Evolutionary conservation across 1,140 invertebrate species (phyloP).

Genomic region (Linepithema humile): DNA sequence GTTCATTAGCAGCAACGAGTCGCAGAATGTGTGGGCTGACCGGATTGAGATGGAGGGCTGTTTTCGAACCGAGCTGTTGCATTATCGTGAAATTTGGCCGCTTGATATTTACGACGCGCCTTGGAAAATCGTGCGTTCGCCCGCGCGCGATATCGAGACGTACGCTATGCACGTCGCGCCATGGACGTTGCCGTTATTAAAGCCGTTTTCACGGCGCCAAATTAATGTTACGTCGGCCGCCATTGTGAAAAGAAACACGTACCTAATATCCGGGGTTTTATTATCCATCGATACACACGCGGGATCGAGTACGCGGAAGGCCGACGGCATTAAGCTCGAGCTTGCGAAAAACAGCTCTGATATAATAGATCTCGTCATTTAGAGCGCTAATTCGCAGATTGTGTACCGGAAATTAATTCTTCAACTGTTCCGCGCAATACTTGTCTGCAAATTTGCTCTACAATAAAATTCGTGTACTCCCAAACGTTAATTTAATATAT

Average conservation of each 20-base stretch:
- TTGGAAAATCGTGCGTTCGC: conserved; percentile 3
- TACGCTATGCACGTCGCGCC: conserved; percentile 50
- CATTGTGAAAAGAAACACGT: conserved; percentile 57
- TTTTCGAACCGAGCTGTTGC: conserved; percentile 70
- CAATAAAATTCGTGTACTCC: too few species aligned
- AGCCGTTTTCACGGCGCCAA: conserved; percentile 25
- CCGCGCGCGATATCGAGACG: conserved; percentile 11
- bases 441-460: neutral
- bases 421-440: neutral
- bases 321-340: neutral
- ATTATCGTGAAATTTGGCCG: conserved; percentile 62
- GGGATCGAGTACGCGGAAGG: neutral
- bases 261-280: conserved; percentile 46
- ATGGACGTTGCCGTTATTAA: conserved; percentile 53
- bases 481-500: too few species aligned
- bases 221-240: conserved; percentile 33
- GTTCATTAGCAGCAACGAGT: neutral
- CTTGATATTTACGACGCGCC: conserved; percentile 37
- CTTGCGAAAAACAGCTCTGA: neutral
- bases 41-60: neutral
- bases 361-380: neutral
- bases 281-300: conserved; percentile 51
- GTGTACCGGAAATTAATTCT: neutral
- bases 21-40: conserved; percentile 44
- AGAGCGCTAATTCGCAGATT: neutral